phyloP scores from a whole-genome alignment of 2,888 invertebrate species.

The Morinoia aosen region DNA sequence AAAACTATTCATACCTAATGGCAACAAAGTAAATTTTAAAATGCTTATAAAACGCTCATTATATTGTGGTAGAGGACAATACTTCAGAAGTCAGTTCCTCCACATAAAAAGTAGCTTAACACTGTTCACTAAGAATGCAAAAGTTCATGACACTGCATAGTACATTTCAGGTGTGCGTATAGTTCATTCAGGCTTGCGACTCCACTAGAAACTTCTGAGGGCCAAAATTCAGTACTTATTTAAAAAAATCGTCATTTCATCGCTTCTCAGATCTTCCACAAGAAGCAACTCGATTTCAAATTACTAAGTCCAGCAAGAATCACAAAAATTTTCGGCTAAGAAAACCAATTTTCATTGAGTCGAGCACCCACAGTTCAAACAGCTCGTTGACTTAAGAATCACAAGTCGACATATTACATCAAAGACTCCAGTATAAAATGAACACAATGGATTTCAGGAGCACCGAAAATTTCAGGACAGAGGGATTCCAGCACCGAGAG shows the following conservation, averaged over 20 bases:
- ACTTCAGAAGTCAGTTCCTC: background rate
- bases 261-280: background rate
- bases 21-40: no score
- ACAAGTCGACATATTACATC: background rate
- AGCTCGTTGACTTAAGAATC: background rate
- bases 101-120: background rate
- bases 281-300: background rate
- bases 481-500: background rate
- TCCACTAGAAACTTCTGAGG: no score
- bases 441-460: background rate
- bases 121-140: background rate
- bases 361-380: background rate
- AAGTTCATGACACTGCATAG: background rate
- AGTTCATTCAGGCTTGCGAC: background rate
- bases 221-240: background rate
- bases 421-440: background rate
- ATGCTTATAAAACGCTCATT: no score
- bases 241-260: background rate
- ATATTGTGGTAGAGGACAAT: no score
- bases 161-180: background rate
- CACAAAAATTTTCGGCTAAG: background rate
- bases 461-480: background rate
- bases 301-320: background rate
- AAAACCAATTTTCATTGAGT: background rate
- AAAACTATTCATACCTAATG: no score